phyloP scores from a whole-genome alignment of 2,888 invertebrate species.

The Gasteruption jaculator region DNA sequence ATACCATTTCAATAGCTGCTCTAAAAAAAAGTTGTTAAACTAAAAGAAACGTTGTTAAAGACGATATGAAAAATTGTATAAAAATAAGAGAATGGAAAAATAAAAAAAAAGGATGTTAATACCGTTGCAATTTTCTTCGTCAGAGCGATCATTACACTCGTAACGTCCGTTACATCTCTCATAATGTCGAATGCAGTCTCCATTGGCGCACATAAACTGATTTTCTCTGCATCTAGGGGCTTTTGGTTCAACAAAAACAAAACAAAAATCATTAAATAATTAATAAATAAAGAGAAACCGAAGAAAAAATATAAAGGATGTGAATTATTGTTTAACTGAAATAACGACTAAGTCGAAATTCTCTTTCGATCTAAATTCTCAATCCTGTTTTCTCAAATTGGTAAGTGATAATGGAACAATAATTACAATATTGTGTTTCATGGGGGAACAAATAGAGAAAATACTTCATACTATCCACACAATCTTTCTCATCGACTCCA shows the following conservation, averaged over 20 bases:
- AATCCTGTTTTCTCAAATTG: no score
- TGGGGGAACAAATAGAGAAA: no score
- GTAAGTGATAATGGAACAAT: no score
- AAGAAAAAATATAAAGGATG: slow-evolving; percentile 24
- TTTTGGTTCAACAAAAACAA: slow-evolving; percentile 19
- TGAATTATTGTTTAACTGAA: no score
- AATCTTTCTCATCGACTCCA: slow-evolving; percentile 70
- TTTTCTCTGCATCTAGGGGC: slow-evolving; percentile 51
- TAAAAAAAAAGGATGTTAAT: slow-evolving; percentile 16
- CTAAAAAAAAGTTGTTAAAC: no score
- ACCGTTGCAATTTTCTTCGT: slow-evolving; percentile 57
- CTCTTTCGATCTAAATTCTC: no score
- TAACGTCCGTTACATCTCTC: slow-evolving; percentile 49
- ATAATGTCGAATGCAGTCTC: slow-evolving; percentile 54
- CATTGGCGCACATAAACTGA: slow-evolving; percentile 57
- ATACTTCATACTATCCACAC: no score
- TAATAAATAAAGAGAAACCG: slow-evolving; percentile 38
- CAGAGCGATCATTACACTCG: slow-evolving; percentile 60
- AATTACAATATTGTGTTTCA: no score
- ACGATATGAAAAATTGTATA: neutral
- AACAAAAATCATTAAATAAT: slow-evolving; percentile 19
- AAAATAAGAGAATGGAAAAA: slow-evolving; percentile 4
- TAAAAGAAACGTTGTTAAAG: neutral
- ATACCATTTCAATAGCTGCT: slow-evolving; percentile 55
- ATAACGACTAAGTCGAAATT: no score